Conservation (phyloP, 2,888 invertebrate species). For the Hirtodrosophila histrioides region DNA sequence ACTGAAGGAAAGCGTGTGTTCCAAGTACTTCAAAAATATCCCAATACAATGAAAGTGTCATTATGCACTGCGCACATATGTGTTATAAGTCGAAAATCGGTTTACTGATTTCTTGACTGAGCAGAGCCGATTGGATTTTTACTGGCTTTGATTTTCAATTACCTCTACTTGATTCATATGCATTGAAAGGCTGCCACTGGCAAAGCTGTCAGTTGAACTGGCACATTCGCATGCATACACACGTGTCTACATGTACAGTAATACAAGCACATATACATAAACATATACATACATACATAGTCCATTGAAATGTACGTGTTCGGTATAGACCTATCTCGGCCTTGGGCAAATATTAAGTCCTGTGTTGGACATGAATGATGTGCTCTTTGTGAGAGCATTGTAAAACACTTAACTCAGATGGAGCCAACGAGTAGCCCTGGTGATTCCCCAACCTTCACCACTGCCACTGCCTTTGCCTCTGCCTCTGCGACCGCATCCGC, state of each 20-base stretch:
- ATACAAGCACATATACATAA: conserved; percentile 4
- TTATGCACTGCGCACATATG: neutral
- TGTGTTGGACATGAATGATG: conserved; percentile 75
- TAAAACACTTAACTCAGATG: conserved; percentile 67
- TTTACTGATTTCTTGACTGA: conserved; percentile 39
- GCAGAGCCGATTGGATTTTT: conserved; percentile 32
- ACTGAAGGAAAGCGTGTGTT: too few relatives aligned
- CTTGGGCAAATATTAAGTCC: conserved; percentile 72
- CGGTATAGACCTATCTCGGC: conserved; percentile 47
- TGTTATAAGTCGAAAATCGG: conserved; percentile 46
- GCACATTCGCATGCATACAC: conserved; percentile 6
- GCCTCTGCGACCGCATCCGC: neutral
- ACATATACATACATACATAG: conserved; percentile 11
- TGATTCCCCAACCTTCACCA: conserved; percentile 15
- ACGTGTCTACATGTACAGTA: too few relatives aligned
- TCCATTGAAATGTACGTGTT: conserved; percentile 44
- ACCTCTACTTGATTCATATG: conserved; percentile 71
- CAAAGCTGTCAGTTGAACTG: conserved; percentile 44
- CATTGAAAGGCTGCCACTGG: conserved; percentile 58
- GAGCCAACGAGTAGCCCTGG: conserved; percentile 17
- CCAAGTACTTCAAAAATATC: too few relatives aligned
- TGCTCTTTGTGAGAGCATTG: conserved; percentile 70
- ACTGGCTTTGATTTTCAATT: conserved; percentile 74
- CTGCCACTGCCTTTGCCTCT: neutral
- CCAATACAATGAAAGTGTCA: neutral